Evolutionary conservation across 2,113 vertebrate species (phyloP), one percentile per base, ranked within the genome.

Genomic region (Hassar affinis): DNA sequence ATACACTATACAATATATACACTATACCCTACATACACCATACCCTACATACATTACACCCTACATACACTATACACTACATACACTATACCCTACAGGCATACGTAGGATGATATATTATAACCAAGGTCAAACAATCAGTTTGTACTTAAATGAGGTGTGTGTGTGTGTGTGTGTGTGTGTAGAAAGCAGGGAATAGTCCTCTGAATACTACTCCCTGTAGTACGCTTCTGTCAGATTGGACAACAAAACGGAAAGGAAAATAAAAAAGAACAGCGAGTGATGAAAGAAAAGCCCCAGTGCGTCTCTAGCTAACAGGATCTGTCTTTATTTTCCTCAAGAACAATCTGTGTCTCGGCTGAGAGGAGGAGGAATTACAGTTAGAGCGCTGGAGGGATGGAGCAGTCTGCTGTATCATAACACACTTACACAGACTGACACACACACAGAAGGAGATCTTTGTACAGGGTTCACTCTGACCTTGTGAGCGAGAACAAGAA

Each of bases 381-480:
- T 90, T 86, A 79, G 88, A 89, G 90, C 88, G 87, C 85, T 83
- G 80, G 85, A 84, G 86, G 85, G 82, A 87, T 81, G 80, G 82
- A 66, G 66, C 84, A 85, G 83, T 56, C 78, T n/a, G 59, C 49
- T 54, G 72, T 76, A 72, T 85, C 87, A 87, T 90, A 86, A 90
- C 71, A 76, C 14, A 56, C 17, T 35, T 47, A 76, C n/a, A 52
- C 51, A 57, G 17, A 78, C 25, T 20, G 18, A 84, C 42, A 61
- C 57, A 88, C 25, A 68, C 62, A 57, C 22, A 52, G 62, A 49
- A 27, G 5, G n/a, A 74, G 42, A 74, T 74, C 69, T 74, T 25
- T 74, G 69, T 74, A 51, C 79, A 71, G 6, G 25, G 62, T 71
- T 87, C 15, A 66, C 30, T n/a, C 25, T 87, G 81, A 87, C 81